These are phyloP conservation scores for Ctena decussata DNA, from an alignment of 2,888 invertebrate species.

Conservation along the genomic window DNA sequence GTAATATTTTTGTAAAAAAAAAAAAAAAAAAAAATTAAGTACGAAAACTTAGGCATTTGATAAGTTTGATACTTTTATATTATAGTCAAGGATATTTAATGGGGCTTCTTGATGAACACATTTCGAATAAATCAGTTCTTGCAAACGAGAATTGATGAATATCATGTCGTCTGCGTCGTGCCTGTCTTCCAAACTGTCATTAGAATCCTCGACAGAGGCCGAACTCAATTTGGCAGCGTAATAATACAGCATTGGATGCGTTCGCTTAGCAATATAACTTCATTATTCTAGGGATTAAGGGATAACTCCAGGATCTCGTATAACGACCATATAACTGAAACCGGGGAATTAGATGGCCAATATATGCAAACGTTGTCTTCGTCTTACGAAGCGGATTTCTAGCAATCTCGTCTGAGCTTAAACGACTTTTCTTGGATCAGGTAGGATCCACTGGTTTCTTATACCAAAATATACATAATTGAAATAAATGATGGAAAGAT, in stretches of 20 bases:
- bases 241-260: slow-evolving; percentile 74
- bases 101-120: background rate
- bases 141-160: background rate
- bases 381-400: slow-evolving; percentile 40
- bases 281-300: slow-evolving; percentile 67
- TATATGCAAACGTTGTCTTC: slow-evolving; percentile 55
- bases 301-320: slow-evolving; percentile 49
- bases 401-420: slow-evolving; percentile 58
- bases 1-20: no score
- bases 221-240: slow-evolving; percentile 78
- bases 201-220: slow-evolving; percentile 69
- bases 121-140: background rate
- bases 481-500: slow-evolving; percentile 59
- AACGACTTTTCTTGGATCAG: slow-evolving; percentile 54
- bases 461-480: slow-evolving; percentile 61
- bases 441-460: slow-evolving; percentile 48
- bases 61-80: no score
- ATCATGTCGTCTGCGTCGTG: background rate
- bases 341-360: slow-evolving; percentile 58
- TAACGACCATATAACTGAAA: slow-evolving; percentile 62
- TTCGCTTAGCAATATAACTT: slow-evolving; percentile 59
- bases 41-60: no score
- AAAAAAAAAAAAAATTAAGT: no score
- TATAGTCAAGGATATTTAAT: background rate
- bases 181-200: slow-evolving; percentile 10